Evolutionary conservation across 2,797 vertebrate genomes (phyloP), one percentile per base, ranked within the genome.

Genomic region (Cyclopterus lumpus): DNA sequence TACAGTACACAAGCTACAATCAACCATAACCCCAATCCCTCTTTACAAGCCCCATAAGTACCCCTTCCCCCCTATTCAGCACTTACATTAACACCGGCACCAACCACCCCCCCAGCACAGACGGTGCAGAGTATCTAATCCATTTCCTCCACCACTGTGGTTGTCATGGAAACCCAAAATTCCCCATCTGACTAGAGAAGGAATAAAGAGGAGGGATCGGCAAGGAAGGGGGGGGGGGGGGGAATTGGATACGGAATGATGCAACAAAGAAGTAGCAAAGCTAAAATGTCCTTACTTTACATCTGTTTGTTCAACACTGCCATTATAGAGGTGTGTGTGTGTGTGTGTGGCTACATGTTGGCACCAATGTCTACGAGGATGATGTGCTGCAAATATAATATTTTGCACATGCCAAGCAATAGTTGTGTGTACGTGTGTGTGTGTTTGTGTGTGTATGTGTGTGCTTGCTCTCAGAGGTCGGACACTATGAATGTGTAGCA

Each of bases 101-200:
- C 73, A 70, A 28, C 81, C 71, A 71, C 86, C 81, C 64, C 80
- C 81, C 83, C 85, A 77, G 51, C 68, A 78, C 77, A 75, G 69
- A 84, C 78, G 73, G 73, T 59, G 71, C 76, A 77, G 70, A 83
- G 72, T 46, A 83, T 78, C 84, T 84, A 90, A 92, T 92, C 85
- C 80, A 83, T 86, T 88, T 86, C 88, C 75, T 86, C 78, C 77
- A 85, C 89, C 75, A 10, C 85, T 88, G 88, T 34, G 0, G 90
- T 94, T 86, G 90, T 89, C 89, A 93, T 92, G 84, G 93, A 87
- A 92, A 93, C 87, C 3, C 53, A 82, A 83, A 87, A 83, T 84
- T 85, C 82, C 89, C 81, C 71, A 80, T 83, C 73, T 58, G 24
- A 79, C 36, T 10, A 74, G 59, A 67, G 32, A 48, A 36, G 32